A percentile compares a stretch with the other conserved stretches of the same genome.
Conservation (phyloP, 2,888 invertebrate genomes). For the Parelbella ahira region DNA sequence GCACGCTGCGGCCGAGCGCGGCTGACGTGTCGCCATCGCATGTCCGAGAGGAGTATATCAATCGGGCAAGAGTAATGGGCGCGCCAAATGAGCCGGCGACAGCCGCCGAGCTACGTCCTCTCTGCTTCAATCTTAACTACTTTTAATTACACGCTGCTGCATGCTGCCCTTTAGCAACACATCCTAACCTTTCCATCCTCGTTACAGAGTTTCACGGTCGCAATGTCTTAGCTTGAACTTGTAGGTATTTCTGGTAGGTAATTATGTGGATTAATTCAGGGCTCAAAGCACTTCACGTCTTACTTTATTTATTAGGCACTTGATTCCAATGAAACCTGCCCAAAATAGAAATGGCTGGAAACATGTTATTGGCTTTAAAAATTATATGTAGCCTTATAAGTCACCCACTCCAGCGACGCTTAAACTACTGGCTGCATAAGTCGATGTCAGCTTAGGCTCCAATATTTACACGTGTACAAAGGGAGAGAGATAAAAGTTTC, state of each 20-base stretch:
- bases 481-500: slow-evolving; percentile 63
- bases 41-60: slow-evolving; percentile 74
- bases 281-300: too few relatives aligned
- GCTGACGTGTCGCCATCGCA: slow-evolving; percentile 76
- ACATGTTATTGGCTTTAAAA: too few relatives aligned
- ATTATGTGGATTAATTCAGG: too few relatives aligned
- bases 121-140: slow-evolving; percentile 76
- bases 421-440: slow-evolving; percentile 49
- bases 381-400: too few relatives aligned
- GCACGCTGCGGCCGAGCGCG: slow-evolving; percentile 38
- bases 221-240: too few relatives aligned
- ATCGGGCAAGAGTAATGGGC: slow-evolving; percentile 68
- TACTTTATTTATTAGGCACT: too few relatives aligned
- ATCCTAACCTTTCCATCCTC: background rate
- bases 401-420: too few relatives aligned
- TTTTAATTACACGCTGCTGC: slow-evolving; percentile 73
- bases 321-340: too few relatives aligned
- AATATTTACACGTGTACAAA: slow-evolving; percentile 72
- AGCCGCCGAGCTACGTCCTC: slow-evolving; percentile 58
- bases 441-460: slow-evolving; percentile 61
- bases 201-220: too few relatives aligned
- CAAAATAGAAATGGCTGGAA: too few relatives aligned
- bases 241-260: too few relatives aligned
- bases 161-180: slow-evolving; percentile 9
- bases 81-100: slow-evolving; percentile 51